These are phyloP conservation scores for Magallana gigas DNA, from an alignment of 1,140 invertebrate species.

Conservation along the genomic window DNA sequence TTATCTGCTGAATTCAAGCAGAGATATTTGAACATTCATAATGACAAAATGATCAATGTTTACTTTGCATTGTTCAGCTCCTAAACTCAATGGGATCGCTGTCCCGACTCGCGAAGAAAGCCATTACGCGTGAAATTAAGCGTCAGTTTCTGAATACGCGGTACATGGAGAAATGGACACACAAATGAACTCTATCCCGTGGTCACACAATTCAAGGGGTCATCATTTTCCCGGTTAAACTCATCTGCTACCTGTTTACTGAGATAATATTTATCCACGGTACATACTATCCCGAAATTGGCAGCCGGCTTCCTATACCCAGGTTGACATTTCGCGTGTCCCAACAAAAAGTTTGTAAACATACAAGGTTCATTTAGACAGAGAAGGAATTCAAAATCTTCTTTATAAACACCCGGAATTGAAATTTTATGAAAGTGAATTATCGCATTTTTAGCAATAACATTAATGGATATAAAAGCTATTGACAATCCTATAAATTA, in stretches of 20 bases:
- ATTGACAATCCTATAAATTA: neutral
- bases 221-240: neutral
- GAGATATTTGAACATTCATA: slow-evolving; percentile 47
- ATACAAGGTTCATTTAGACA: neutral
- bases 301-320: neutral
- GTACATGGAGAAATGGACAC: slow-evolving; percentile 16
- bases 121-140: slow-evolving; percentile 34
- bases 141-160: slow-evolving; percentile 30
- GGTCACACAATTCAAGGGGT: neutral
- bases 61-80: slow-evolving; percentile 57
- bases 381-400: neutral
- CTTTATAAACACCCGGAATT: neutral
- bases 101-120: slow-evolving; percentile 20
- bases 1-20: slow-evolving; percentile 43
- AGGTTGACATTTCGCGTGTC: slow-evolving; percentile 16
- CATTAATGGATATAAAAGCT: neutral
- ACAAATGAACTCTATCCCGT: neutral
- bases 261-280: slow-evolving; percentile 25
- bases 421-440: slow-evolving; percentile 3
- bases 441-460: neutral
- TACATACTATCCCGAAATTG: slow-evolving; percentile 25
- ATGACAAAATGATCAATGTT: slow-evolving; percentile 55
- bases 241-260: slow-evolving; percentile 30
- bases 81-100: neutral
- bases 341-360: slow-evolving; percentile 24